A percentile compares a stretch with the other conserved stretches of the same genome.
These are phyloP conservation scores for Dasysyrphus albostriatus DNA, from an alignment of 2,888 invertebrate species.

Conservation along the genomic window DNA sequence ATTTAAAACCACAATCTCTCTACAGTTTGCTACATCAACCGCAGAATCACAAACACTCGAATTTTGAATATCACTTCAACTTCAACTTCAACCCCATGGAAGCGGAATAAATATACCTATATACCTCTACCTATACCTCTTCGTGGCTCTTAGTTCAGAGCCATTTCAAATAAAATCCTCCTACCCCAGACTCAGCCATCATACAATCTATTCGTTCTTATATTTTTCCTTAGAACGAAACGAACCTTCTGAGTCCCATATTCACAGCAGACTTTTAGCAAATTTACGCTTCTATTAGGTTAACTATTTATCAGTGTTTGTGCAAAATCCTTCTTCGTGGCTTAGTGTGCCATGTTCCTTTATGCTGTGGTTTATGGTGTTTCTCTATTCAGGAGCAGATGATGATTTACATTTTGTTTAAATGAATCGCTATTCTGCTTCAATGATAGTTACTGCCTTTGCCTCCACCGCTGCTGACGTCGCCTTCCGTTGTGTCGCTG, in stretches of 20 bases:
- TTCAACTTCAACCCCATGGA: slow-evolving; percentile 13
- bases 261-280: slow-evolving; percentile 58
- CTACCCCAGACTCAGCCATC: not conserved
- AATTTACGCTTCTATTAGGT: slow-evolving; percentile 71
- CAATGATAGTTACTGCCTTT: slow-evolving; percentile 47
- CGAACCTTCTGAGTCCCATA: slow-evolving; percentile 38
- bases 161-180: slow-evolving; percentile 26
- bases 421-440: slow-evolving; percentile 62
- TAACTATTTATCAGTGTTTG: slow-evolving; percentile 52
- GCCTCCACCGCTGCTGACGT: not conserved
- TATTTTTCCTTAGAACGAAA: not conserved
- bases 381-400: slow-evolving; percentile 71
- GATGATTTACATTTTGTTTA: slow-evolving; percentile 74
- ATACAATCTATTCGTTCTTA: slow-evolving; percentile 6
- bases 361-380: slow-evolving; percentile 71
- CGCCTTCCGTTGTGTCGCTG: not conserved
- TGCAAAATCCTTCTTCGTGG: slow-evolving; percentile 47
- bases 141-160: not conserved
- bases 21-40: slow-evolving; percentile 67
- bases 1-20: slow-evolving; percentile 61
- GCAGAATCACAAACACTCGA: slow-evolving; percentile 68
- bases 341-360: slow-evolving; percentile 40
- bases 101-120: not conserved
- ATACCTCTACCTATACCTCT: not conserved
- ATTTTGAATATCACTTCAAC: slow-evolving; percentile 65